Evolutionary conservation across 2,113 vertebrate genomes (phyloP), one percentile per base, ranked within the genome.

Genomic region (Terrapene triunguis): DNA sequence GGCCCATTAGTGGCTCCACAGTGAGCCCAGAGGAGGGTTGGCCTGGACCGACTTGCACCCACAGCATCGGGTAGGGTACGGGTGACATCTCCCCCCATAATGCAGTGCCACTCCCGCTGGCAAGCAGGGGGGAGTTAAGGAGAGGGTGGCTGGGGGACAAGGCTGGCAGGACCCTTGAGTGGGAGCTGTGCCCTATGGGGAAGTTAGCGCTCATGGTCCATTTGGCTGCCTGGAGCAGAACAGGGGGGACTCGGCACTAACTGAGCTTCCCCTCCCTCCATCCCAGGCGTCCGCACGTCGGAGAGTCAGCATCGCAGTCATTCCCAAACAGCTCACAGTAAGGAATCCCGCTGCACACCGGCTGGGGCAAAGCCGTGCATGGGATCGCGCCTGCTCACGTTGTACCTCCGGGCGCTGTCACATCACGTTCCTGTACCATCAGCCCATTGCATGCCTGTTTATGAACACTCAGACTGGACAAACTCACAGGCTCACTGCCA

Each of bases 231-330:
- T 35, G 3, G 32, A 65, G 62, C 62, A 35, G 32, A 35, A 65
- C 32, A 7, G 38, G 47, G 81, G 42, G 0, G 1, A 0, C 3
- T 0, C 0, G 0, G 17, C 1, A 80, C 86, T 96, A 80, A 96
- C 74, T 69, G 42, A n/a, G 35, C 44, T 76, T 88, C 69, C 90
- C 89, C 90, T 82, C n/a, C 0, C 29, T 95, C 87, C 24, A 9
- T 17, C 14, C 87, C 88, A 99, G 98, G 97, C 82, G 11, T 94
- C 82, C 44, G 42, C 94, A 6, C 98, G 98, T 5, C 97, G 98
- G 55, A 97, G 99, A n/a, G 95, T 99, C 97, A 99, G 99, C 88
- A 93, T 98, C 1, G 98, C 98, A 1, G 82, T 99, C 35, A 98
- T 99, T 96, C 94, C 98, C 81, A 98, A 90, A 80, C 97, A 98